Percentiles rank a stretch among this genome's conserved stretches.
These are phyloP conservation scores for Macaria notata DNA, from an alignment of 2,888 invertebrate genomes.

Conservation along the genomic window DNA sequence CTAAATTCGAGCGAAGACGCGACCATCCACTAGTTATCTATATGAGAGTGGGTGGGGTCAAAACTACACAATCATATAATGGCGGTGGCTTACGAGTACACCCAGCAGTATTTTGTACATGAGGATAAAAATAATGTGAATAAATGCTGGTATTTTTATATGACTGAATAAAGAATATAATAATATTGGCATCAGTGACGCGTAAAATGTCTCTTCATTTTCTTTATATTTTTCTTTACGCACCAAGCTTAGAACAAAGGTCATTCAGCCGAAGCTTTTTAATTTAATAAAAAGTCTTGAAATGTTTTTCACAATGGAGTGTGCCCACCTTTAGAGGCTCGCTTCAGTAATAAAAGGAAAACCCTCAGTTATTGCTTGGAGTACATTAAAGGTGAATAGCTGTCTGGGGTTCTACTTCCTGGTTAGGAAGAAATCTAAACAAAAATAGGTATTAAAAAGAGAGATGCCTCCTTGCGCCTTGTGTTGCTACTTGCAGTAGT, in stretches of 20 bases:
- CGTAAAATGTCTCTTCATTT: not conserved
- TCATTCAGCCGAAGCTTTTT: conserved; percentile 17
- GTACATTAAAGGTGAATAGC: conserved; percentile 6
- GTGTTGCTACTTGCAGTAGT: too few relatives aligned
- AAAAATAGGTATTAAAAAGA: too few relatives aligned
- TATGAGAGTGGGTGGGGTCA: too few relatives aligned
- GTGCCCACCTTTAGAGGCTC: conserved; percentile 10
- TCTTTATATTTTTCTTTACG: conserved; percentile 10
- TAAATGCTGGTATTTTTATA: too few relatives aligned
- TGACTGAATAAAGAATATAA: not conserved
- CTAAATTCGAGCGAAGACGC: too few relatives aligned
- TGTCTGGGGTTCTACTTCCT: not conserved
- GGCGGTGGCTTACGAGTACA: too few relatives aligned
- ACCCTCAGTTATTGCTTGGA: conserved; percentile 8
- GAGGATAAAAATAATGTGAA: too few relatives aligned
- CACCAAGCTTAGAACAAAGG: conserved; percentile 13
- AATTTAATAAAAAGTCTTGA: conserved; percentile 18
- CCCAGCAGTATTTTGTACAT: too few relatives aligned
- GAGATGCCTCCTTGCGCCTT: too few relatives aligned
- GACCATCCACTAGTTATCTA: too few relatives aligned
- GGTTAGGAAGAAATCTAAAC: too few relatives aligned
- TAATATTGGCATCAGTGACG: not conserved
- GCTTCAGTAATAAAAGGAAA: conserved; percentile 13
- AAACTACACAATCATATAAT: too few relatives aligned
- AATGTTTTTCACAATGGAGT: conserved; percentile 19